These are phyloP conservation scores for Noctilio leporinus DNA, from an alignment of 2,113 vertebrate species.

Conservation along the genomic window DNA sequence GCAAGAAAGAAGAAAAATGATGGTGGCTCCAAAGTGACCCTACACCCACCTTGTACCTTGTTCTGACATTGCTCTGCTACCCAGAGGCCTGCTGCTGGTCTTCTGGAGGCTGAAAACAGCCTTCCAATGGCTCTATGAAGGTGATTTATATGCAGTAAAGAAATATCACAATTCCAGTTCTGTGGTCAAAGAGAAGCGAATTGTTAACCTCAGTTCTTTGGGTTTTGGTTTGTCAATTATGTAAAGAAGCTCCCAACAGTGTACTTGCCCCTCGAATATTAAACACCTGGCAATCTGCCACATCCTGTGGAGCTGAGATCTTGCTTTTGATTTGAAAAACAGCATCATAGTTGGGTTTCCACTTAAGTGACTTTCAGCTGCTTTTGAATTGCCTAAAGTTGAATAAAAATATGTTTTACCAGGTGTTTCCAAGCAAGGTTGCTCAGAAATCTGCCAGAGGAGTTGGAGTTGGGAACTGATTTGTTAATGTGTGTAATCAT, in stretches of 20 bases:
- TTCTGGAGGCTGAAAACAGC: conserved; percentile 35
- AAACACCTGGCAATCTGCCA: conserved; percentile 77
- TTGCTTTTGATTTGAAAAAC: conserved; percentile 81
- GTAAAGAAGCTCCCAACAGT: conserved; percentile 71
- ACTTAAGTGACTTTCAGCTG: conserved; percentile 60
- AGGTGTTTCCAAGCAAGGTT: conserved; percentile 74
- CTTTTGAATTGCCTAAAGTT: conserved; percentile 63
- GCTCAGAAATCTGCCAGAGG: conserved; percentile 57
- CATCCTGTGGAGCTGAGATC: conserved; percentile 73
- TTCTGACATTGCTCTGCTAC: conserved; percentile 56
- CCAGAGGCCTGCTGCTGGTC: background rate
- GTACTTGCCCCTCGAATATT: conserved; percentile 74
- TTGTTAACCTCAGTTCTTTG: conserved; percentile 72
- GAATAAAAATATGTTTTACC: conserved; percentile 73
- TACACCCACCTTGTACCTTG: conserved; percentile 57
- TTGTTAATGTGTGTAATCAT: conserved; percentile 68
- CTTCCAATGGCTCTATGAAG: conserved; percentile 58
- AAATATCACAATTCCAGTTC: conserved; percentile 67
- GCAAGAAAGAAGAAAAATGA: conserved; percentile 68
- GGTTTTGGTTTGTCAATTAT: conserved; percentile 80
- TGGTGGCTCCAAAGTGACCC: conserved; percentile 66
- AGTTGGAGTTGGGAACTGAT: conserved; percentile 65
- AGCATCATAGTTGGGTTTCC: conserved; percentile 74
- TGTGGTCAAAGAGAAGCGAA: conserved; percentile 70
- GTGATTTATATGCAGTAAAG: conserved; percentile 67